Evolutionary conservation across 2,888 invertebrate species (phyloP).

Genomic region (Apoda limacodes): DNA sequence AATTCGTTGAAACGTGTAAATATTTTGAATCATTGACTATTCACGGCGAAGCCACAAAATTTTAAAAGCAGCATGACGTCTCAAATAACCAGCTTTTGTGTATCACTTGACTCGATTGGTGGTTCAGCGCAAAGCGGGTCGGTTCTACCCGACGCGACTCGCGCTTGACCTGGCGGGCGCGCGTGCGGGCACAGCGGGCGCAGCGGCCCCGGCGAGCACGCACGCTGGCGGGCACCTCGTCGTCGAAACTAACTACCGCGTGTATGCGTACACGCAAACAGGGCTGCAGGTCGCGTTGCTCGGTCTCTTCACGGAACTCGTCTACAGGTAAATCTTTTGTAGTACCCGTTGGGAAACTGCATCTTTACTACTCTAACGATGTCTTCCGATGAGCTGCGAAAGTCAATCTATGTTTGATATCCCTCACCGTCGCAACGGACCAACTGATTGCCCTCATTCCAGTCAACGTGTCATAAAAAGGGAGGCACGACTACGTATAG

Average conservation of each 20-base stretch:
- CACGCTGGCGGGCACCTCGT: neutral
- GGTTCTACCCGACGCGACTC: constrained; percentile 95
- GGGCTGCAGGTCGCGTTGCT: constrained; percentile 81
- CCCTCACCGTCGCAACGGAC: too few relatives aligned
- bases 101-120: constrained; percentile 4
- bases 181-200: constrained; percentile 44
- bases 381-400: too few relatives aligned
- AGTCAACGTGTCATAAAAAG: too few relatives aligned
- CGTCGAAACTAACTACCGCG: constrained; percentile 64
- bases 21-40: too few relatives aligned
- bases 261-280: constrained; percentile 91
- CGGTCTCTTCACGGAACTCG: constrained; percentile 87
- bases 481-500: too few relatives aligned
- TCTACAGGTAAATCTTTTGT: constrained; percentile 82
- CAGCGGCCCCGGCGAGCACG: constrained; percentile 17
- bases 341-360: too few relatives aligned
- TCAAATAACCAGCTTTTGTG: neutral
- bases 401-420: too few relatives aligned
- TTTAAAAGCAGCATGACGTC: neutral
- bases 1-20: too few relatives aligned
- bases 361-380: too few relatives aligned
- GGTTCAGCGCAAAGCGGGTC: constrained; percentile 82
- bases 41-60: neutral
- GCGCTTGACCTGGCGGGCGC: constrained; percentile 85
- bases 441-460: too few relatives aligned